Base-by-base conservation (phyloP, 1,140 invertebrate genomes). In the Hyles euphorbiae region DNA sequence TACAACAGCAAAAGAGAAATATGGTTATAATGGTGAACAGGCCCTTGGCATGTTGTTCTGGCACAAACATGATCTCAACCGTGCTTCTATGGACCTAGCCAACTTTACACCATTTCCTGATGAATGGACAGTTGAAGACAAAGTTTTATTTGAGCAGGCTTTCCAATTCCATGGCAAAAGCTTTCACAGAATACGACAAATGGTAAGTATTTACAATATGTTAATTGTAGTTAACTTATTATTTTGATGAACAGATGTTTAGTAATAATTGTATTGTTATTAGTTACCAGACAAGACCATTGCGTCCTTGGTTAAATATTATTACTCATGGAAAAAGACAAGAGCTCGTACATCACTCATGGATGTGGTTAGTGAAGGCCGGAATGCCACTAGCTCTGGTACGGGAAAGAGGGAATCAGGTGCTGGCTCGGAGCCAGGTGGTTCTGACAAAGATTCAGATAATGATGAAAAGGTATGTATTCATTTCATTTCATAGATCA, bases 91-190 rank as follows among this genome's bases (percentile, higher is more conserved):
- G 75, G 98, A 99, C 83, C 91, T 99, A 61, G 95, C 97, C 9
- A 99, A 99, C 89, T 99, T 99, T 77, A 98, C 97, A 57, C 98
- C 98, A 3, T 98, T 98, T 77, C 98, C 98, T 33, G 98, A 99
- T 90, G 98, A 99, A 76, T 99, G 98, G 98, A 97, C 97, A 10
- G 95, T 97, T 3, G 98, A 99, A 89, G 98, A 99, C 78, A 99
- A 99, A 91, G 97, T 99, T 50, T 88, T 99, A 12, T 99, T 99
- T 91, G 98, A 99, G 82, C 98, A 99, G 87, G 98, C 98, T 33
- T 99, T 98, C 85, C 97, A 98, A 78, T 99, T 98, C 85, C 97
- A 99, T 91, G 98, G 98, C 34, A 99, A 99, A 91, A 97, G 96
- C 87, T 99, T 99, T 90, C 96, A 98, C 82, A 93, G 97, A 80